These are phyloP conservation scores for Karalla daura DNA, from an alignment of 2,797 vertebrate species.

Conservation along the genomic window DNA sequence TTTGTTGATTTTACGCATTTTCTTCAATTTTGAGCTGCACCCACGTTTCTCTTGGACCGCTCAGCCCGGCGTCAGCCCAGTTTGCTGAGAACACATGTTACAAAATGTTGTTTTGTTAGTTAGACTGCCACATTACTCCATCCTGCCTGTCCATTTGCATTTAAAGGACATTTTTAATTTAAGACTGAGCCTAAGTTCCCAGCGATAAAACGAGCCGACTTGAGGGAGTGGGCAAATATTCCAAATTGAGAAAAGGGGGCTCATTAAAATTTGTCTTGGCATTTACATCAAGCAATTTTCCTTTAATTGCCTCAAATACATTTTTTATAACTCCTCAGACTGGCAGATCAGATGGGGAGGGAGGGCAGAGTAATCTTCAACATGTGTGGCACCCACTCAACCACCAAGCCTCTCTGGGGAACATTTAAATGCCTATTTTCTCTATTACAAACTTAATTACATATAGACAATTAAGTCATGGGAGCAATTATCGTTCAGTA, in stretches of 20 bases:
- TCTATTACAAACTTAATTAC: conserved; percentile 81
- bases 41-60: conserved; percentile 43
- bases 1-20: conserved; percentile 33
- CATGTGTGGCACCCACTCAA: conserved; percentile 83
- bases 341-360: conserved; percentile 77
- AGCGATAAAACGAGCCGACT: conserved; percentile 65
- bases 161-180: conserved; percentile 77
- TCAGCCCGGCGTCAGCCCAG: conserved; percentile 36
- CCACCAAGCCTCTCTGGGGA: conserved; percentile 69
- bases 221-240: conserved; percentile 54
- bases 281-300: conserved; percentile 74
- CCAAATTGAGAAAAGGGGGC: conserved; percentile 60
- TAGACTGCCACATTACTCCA: conserved; percentile 57
- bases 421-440: conserved; percentile 79
- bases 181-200: conserved; percentile 47
- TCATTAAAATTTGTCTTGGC: conserved; percentile 81
- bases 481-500: conserved; percentile 77
- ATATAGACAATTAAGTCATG: conserved; percentile 81
- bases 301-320: conserved; percentile 82
- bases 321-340: conserved; percentile 78
- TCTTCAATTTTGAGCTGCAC: conserved; percentile 12
- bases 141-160: conserved; percentile 45
- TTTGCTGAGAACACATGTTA: conserved; percentile 45
- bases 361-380: conserved; percentile 78
- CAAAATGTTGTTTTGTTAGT: conserved; percentile 68